phyloP scores from a whole-genome alignment of 35 echinoderm and acorn worm species.

The Amphiura filiformis region DNA sequence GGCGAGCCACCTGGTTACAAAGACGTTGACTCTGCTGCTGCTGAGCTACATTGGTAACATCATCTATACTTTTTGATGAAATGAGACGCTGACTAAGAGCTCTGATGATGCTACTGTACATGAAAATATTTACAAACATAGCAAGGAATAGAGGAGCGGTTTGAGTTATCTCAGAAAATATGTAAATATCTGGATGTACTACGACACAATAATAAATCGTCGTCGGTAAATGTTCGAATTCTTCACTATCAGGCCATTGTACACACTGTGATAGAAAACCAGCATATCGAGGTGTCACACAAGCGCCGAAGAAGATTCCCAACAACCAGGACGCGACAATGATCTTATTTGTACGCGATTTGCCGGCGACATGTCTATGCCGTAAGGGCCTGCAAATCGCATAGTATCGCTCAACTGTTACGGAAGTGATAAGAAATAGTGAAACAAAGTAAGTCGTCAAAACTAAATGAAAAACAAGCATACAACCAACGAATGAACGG shows the following conservation, averaged over 20 bases:
- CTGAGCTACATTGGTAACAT: neutral
- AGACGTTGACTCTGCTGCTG: no score
- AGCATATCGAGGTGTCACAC: neutral
- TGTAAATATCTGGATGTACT: neutral
- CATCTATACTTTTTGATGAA: neutral
- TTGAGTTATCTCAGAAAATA: neutral
- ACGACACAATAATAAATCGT: neutral
- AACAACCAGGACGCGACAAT: neutral
- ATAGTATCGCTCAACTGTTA: neutral
- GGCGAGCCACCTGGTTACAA: neutral
- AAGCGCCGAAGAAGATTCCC: neutral
- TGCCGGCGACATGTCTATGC: neutral
- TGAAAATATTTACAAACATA: neutral
- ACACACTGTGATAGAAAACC: neutral
- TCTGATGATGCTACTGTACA: neutral
- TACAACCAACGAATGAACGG: neutral
- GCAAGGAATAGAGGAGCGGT: neutral
- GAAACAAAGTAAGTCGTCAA: neutral
- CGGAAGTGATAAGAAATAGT: neutral
- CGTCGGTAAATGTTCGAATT: neutral
- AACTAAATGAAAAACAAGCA: neutral
- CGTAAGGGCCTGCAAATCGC: neutral
- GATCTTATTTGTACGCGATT: neutral
- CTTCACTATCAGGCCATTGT: neutral
- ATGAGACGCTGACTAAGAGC: neutral